Evolutionary conservation across 2,113 vertebrate species (phyloP), one percentile per base, ranked within the genome.

Genomic region (Tragelaphus imberbis): DNA sequence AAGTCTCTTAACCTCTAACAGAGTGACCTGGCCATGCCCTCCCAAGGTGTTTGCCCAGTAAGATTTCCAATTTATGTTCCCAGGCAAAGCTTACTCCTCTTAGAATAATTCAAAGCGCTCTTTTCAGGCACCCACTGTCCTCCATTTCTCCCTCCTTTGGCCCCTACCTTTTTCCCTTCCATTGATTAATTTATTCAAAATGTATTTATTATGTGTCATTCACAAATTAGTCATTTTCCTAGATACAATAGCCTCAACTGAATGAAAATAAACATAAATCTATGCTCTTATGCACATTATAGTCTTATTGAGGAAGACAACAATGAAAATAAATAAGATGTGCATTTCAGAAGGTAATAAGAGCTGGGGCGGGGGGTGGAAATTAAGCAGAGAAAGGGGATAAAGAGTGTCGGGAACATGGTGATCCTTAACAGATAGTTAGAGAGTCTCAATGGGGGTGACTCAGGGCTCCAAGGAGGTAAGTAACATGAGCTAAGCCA

Each of bases 31-130:
- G n/a, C 15, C 9, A 12, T 51, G 81, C 7, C 90, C 65, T 65
- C 3, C 4, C 49, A 92, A 36, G 36, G 63, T 12, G 6, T 40
- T 15, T 2, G 53, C 77, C 90, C 81, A 90, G 17, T 53, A 89
- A 56, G 30, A 68, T 44, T 56, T 94, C 90, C 40, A 63, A 49
- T 96, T 97, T 94, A 63, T 82, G 58, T 75, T 80, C 40, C 30
- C 59, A 77, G 27, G 55, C 55, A 40, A 89, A 44, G 25, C 61
- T 90, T 84, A 81, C 9, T 93, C 13, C 53, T 81, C 63, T 88
- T 59, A 44, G 25, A 28, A 14, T 49, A 36, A 84, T 91, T 91
- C 84, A 75, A 84, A 65, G 27, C 36, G 1, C 25, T 77, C 17
- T 1, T 81, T 92, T 14, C 71, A 91, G 58, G 47, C 2, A 30